Conservation (phyloP, 2,888 invertebrate genomes). For the Drosophila vallismaia region DNA sequence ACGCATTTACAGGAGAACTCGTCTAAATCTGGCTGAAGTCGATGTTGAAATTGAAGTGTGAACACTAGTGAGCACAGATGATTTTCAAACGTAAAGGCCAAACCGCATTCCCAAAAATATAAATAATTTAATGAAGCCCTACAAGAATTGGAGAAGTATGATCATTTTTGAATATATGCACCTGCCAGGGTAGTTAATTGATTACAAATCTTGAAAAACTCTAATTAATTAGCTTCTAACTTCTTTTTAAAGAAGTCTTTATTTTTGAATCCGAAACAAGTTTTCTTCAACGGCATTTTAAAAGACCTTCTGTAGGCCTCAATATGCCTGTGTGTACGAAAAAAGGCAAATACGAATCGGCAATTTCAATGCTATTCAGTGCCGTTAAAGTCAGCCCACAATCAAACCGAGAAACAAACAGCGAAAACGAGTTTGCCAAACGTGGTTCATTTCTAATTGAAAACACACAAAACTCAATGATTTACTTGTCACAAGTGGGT, state of each 20-base stretch:
- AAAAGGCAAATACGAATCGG: constrained; percentile 7
- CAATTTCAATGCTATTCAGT: constrained; percentile 57
- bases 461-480: constrained; percentile 51
- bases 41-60: constrained; percentile 23
- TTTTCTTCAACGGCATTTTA: not conserved
- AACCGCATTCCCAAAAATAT: constrained; percentile 25
- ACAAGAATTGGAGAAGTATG: constrained; percentile 5
- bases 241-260: not conserved
- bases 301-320: constrained; percentile 22
- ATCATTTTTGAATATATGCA: not conserved
- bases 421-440: constrained; percentile 70
- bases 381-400: constrained; percentile 62
- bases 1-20: constrained; percentile 15
- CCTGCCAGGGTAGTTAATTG: not conserved
- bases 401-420: constrained; percentile 23
- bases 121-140: constrained; percentile 29
- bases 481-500: constrained; percentile 60
- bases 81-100: not conserved
- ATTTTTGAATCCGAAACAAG: not conserved
- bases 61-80: constrained; percentile 11
- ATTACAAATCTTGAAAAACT: not conserved
- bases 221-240: constrained; percentile 11
- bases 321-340: not conserved
- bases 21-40: constrained; percentile 15
- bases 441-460: constrained; percentile 71